Percentiles rank a stretch among this genome's conserved stretches.
Evolutionary conservation across 1,140 invertebrate species (phyloP).

Genomic region (Achroia grisella): DNA sequence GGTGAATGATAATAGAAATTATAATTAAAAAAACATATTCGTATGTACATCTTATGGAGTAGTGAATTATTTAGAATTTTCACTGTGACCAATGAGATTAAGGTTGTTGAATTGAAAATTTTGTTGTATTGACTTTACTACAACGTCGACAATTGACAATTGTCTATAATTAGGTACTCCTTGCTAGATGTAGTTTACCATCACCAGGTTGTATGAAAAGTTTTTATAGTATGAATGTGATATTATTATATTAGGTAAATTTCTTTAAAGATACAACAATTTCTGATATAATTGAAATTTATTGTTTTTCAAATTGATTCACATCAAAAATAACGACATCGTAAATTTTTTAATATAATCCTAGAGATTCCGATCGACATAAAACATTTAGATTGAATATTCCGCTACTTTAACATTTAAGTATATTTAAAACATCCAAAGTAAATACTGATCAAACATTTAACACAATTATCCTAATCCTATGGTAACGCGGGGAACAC

Average conservation of each 20-base stretch:
- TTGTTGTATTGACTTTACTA: no score
- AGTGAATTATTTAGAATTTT: no score
- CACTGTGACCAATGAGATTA: no score
- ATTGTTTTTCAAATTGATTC: conserved; percentile 43
- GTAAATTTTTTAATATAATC: conserved; percentile 31
- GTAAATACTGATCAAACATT: conserved; percentile 64
- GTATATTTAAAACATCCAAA: conserved; percentile 50
- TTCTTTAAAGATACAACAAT: not conserved
- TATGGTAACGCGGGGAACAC: conserved; percentile 40
- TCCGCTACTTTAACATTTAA: conserved; percentile 50
- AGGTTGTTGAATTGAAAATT: no score
- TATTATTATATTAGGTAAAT: not conserved
- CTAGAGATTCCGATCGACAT: conserved; percentile 46
- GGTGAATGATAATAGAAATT: no score
- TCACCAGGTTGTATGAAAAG: no score
- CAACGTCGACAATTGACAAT: no score
- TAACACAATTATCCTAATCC: conserved; percentile 28
- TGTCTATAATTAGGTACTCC: no score
- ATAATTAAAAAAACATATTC: no score
- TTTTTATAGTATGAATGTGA: no score
- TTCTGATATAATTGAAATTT: conserved; percentile 17
- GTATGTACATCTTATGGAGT: no score
- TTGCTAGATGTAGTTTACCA: no score
- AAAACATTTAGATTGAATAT: conserved; percentile 51
- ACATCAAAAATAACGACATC: conserved; percentile 53